A percentile compares a stretch with the other conserved stretches of the same genome.
Evolutionary conservation across 1,140 invertebrate genomes (phyloP).

Genomic region (Caerostris extrusa): DNA sequence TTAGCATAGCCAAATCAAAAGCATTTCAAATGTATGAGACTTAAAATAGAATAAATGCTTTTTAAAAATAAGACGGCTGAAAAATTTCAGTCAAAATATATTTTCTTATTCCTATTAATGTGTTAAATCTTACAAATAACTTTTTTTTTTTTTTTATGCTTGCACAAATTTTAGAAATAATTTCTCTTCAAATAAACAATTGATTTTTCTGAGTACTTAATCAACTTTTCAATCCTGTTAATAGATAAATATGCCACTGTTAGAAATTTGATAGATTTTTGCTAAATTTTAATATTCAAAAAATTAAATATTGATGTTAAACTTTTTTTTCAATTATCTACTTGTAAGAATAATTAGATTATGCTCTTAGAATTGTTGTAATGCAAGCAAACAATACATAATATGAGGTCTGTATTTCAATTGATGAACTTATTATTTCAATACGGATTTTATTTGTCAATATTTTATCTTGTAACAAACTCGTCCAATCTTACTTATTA

Average conservation of each 20-base stretch:
- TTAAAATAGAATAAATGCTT: background rate
- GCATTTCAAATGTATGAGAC: background rate
- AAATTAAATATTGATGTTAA: too few species aligned
- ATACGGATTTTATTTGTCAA: background rate
- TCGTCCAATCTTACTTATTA: background rate
- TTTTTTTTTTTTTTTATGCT: background rate
- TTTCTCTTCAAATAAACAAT: too few species aligned
- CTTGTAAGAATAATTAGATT: too few species aligned
- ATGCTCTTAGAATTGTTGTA: too few species aligned
- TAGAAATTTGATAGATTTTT: too few species aligned
- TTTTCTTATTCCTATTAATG: background rate
- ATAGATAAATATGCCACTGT: too few species aligned
- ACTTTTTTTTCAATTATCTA: too few species aligned
- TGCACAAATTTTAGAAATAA: background rate
- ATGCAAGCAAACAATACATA: too few species aligned
- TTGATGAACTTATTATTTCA: background rate
- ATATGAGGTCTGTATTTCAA: background rate
- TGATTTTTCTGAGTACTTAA: too few species aligned
- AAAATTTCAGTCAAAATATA: background rate
- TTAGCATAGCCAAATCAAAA: background rate
- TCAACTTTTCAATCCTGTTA: too few species aligned
- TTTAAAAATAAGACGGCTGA: background rate
- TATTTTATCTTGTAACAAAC: background rate
- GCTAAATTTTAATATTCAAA: too few species aligned
- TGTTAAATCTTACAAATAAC: background rate